Percentiles rank a stretch among this genome's conserved stretches.
Conservation (phyloP, 2,888 invertebrate genomes). For the Epistrophella euchroma region DNA sequence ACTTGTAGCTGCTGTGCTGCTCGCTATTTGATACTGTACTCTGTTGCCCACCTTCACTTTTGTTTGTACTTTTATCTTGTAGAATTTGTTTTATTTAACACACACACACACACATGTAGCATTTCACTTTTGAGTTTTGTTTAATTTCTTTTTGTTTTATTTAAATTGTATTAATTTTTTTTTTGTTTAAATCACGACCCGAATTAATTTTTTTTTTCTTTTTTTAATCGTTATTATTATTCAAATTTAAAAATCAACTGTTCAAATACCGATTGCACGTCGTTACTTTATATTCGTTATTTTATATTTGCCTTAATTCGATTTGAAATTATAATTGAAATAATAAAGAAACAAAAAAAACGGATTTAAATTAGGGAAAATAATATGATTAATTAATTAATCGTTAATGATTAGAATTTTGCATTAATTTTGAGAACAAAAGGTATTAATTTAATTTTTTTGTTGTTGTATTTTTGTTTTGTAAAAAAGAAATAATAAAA, state of each 20-base stretch:
- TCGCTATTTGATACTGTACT: constrained; percentile 18
- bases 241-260: constrained; percentile 33
- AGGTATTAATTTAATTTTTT: constrained; percentile 53
- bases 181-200: constrained; percentile 33
- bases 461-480: constrained; percentile 63
- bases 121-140: constrained; percentile 61
- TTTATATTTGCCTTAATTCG: constrained; percentile 52
- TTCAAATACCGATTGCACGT: constrained; percentile 64
- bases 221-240: constrained; percentile 22
- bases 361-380: constrained; percentile 50
- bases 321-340: constrained; percentile 65
- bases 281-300: constrained; percentile 44
- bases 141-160: constrained; percentile 47
- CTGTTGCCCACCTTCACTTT: constrained; percentile 35
- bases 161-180: constrained; percentile 41
- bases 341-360: constrained; percentile 77
- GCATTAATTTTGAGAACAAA: constrained; percentile 72
- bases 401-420: constrained; percentile 65
- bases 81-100: constrained; percentile 40
- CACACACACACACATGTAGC: constrained; percentile 20
- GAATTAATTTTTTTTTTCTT: constrained; percentile 30
- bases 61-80: constrained; percentile 35
- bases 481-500: constrained; percentile 80
- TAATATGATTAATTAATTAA: constrained; percentile 66
- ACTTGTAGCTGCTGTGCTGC: constrained; percentile 66